Percentiles rank a stretch among this genome's conserved stretches.
Evolutionary conservation across 2,888 invertebrate species (phyloP).

Genomic region (Calameuta filiformis): DNA sequence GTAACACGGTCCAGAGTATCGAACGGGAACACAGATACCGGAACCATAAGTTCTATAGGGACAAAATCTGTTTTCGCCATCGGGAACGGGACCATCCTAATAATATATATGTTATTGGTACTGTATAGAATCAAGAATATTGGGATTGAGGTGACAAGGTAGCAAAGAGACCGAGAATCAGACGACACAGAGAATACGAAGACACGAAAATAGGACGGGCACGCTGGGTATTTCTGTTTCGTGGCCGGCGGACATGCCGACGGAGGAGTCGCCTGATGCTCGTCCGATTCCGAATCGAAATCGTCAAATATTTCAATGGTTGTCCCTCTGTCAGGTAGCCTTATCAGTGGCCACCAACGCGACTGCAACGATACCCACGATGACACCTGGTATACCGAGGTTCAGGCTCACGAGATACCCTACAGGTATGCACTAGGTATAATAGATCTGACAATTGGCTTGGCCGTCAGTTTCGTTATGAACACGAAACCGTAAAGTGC

Average conservation of each 20-base stretch:
- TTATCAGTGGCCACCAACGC: background rate
- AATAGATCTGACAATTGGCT: background rate
- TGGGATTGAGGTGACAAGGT: background rate
- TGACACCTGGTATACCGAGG: background rate
- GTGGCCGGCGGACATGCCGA: slow-evolving; percentile 22
- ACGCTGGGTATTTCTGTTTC: slow-evolving; percentile 38
- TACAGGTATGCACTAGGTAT: background rate
- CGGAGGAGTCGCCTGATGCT: slow-evolving; percentile 2
- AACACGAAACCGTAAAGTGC: background rate
- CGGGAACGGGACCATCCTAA: background rate
- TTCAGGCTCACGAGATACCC: background rate
- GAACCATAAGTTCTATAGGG: background rate
- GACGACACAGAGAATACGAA: slow-evolving; percentile 24
- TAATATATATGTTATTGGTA: background rate
- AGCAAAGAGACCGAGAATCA: background rate
- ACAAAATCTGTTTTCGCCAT: background rate
- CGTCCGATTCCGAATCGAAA: background rate
- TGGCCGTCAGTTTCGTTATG: background rate
- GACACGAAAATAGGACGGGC: slow-evolving; percentile 45
- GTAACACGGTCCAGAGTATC: background rate
- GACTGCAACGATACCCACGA: background rate
- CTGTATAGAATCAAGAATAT: background rate
- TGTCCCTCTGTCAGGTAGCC: background rate
- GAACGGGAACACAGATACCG: background rate
- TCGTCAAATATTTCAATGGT: background rate